These are phyloP conservation scores for Pluvialis apricaria DNA, from an alignment of 2,113 vertebrate species.

Conservation along the genomic window DNA sequence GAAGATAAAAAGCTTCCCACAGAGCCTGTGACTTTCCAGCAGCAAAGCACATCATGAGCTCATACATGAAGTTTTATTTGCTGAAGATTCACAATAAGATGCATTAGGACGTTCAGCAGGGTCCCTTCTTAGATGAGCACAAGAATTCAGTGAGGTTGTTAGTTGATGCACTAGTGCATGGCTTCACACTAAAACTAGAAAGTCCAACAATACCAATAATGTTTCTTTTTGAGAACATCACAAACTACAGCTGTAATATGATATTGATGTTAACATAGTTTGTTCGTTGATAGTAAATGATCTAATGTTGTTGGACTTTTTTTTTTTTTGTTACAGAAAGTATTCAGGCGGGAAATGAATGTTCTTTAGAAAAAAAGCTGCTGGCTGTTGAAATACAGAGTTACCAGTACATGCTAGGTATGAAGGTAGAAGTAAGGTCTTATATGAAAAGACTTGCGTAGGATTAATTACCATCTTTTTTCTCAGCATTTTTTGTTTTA, in stretches of 20 bases:
- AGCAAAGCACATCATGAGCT: constrained; percentile 95
- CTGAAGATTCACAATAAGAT: constrained; percentile 83
- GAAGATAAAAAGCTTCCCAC: constrained; percentile 98
- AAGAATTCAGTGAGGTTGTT: constrained; percentile 75
- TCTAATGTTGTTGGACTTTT: background rate
- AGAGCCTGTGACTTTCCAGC: constrained; percentile 89
- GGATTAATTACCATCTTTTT: constrained; percentile 64
- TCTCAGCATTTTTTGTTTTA: constrained; percentile 57
- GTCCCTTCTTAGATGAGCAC: constrained; percentile 74
- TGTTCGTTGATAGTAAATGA: constrained; percentile 20
- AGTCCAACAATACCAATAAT: constrained; percentile 42
- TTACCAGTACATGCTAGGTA: background rate
- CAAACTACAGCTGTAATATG: background rate
- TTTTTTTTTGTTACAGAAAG: constrained; percentile 17
- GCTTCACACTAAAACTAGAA: constrained; percentile 64
- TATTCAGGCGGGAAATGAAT: background rate
- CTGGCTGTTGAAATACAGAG: constrained; percentile 24
- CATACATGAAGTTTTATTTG: constrained; percentile 91
- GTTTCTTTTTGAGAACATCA: constrained; percentile 17
- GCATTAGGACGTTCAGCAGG: constrained; percentile 82
- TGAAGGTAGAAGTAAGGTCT: constrained; percentile 35
- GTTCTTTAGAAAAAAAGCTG: background rate
- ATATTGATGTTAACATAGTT: constrained; percentile 40
- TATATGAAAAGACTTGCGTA: constrained; percentile 58
- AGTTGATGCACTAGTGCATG: constrained; percentile 73